A percentile compares a stretch with the other conserved stretches of the same genome.
These are phyloP conservation scores for Cyprinodon brontotheroides DNA, from an alignment of 2,113 vertebrate genomes.

Conservation along the genomic window DNA sequence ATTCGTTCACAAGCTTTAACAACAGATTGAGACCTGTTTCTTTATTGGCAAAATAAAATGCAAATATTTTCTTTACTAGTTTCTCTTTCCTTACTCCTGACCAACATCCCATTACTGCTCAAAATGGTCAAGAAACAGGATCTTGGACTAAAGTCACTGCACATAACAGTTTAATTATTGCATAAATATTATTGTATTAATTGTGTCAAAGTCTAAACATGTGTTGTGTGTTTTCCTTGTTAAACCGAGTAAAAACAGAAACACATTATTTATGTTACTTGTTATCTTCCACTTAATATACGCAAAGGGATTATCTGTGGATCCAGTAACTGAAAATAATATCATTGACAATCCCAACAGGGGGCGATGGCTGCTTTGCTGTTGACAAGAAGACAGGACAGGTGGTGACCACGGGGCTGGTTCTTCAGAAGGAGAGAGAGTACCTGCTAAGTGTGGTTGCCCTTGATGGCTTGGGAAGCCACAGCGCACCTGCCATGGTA, in stretches of 20 bases:
- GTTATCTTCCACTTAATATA: slow-evolving; percentile 39
- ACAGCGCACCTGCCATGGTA: slow-evolving; percentile 80
- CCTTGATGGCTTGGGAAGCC: slow-evolving; percentile 82
- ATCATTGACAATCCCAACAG: slow-evolving; percentile 63
- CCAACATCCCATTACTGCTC: no score
- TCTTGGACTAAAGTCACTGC: no score
- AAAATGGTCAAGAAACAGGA: no score
- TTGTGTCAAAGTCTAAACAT: background rate
- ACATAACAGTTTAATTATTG: background rate
- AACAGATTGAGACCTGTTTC: no score
- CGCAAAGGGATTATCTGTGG: slow-evolving; percentile 2
- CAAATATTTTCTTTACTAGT: no score
- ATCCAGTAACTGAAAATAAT: slow-evolving; percentile 30
- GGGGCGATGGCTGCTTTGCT: slow-evolving; percentile 85
- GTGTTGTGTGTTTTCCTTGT: background rate
- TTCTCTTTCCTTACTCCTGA: no score
- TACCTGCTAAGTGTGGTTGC: slow-evolving; percentile 86
- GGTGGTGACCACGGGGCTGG: slow-evolving; percentile 84
- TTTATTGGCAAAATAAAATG: no score
- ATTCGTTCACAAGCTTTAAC: no score
- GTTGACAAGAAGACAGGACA: slow-evolving; percentile 86
- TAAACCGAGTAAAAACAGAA: background rate
- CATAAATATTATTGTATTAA: background rate
- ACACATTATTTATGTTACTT: background rate
- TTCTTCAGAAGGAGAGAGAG: slow-evolving; percentile 82